Conservation (phyloP, 1,140 invertebrate species). For the Gryllus bimaculatus region DNA sequence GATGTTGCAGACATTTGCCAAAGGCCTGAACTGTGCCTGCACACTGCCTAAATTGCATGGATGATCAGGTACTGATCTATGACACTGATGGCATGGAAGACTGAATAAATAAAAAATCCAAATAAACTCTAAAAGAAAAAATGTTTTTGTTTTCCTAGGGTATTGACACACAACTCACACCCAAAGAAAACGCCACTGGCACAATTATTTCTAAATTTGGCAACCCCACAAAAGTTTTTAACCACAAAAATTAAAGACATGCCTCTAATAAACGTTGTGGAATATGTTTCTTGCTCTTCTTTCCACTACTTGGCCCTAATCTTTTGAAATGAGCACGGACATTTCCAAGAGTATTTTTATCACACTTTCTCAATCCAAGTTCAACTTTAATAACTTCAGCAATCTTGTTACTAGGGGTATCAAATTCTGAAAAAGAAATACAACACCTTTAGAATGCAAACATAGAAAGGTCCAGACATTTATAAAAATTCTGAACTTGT, state of each 20-base stretch:
- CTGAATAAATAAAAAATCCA: too few relatives aligned
- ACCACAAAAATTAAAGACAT: slow-evolving; percentile 8
- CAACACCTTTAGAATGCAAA: neutral
- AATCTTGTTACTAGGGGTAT: neutral
- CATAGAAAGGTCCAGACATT: neutral
- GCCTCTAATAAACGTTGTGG: slow-evolving; percentile 37
- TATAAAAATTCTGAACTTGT: neutral
- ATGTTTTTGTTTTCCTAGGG: too few relatives aligned
- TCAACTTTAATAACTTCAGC: neutral
- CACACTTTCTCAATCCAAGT: neutral
- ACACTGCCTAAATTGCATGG: too few relatives aligned
- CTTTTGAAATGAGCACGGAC: neutral
- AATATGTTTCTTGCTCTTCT: slow-evolving; percentile 28
- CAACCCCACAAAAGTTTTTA: too few relatives aligned
- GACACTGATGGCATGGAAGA: too few relatives aligned
- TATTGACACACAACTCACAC: too few relatives aligned
- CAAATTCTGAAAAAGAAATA: neutral
- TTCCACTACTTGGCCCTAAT: slow-evolving; percentile 9
- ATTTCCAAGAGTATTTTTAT: neutral
- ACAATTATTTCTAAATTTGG: too few relatives aligned
- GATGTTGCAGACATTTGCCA: too few relatives aligned
- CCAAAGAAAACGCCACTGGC: too few relatives aligned
- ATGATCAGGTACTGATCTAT: too few relatives aligned
- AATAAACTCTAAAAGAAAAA: too few relatives aligned
- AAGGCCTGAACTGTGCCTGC: too few relatives aligned